Base-by-base conservation (phyloP, 2,113 vertebrate species). In the Takifugu flavidus region DNA sequence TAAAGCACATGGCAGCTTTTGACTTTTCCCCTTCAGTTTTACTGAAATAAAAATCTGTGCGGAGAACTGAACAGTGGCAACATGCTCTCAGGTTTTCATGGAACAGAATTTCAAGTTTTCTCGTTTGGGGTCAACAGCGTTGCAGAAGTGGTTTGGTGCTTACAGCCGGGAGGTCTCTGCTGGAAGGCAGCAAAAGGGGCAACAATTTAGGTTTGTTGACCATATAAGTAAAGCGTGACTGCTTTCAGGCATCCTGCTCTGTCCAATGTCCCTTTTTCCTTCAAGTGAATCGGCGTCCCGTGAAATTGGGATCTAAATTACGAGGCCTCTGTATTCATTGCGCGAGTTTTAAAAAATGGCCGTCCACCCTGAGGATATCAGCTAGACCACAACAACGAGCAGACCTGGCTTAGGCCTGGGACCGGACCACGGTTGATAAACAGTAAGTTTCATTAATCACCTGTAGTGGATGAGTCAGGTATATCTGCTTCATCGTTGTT, bases 231-330 rank as follows among this genome's bases (percentile, higher is more conserved):
- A 75, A 76, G 52, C 66, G 76, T 64, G 70, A 70, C 74, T 62
- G 72, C 75, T 74, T 67, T 67, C 57, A 54, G 55, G 74, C 68
- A 44, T 72, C 65, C 58, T 63, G 29, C 70, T 39, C 58, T 46
- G 55, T 53, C 62, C 68, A 77, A 54, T 76, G 68, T 74, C 65
- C 79, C 69, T 71, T 70, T n/a, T 85, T 91, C 89, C 91, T 94
- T 91, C 90, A 91, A 93, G 91, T 93, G 92, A 93, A 84, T 89
- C 93, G 95, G 88, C 79, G 88, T 94, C 89, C 92, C 94, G 91
- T 95, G 95, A 96, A 96, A 96, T 95, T 95, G 82, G 92, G 87
- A 93, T 91, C 86, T 92, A 87, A 93, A 94, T 95, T 94, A 90
- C 86, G 87, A 83, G 70, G 79, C 74, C 55, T 67, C 79, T 77